Conservation (phyloP, 2,888 invertebrate genomes). For the Rotaria socialis region DNA sequence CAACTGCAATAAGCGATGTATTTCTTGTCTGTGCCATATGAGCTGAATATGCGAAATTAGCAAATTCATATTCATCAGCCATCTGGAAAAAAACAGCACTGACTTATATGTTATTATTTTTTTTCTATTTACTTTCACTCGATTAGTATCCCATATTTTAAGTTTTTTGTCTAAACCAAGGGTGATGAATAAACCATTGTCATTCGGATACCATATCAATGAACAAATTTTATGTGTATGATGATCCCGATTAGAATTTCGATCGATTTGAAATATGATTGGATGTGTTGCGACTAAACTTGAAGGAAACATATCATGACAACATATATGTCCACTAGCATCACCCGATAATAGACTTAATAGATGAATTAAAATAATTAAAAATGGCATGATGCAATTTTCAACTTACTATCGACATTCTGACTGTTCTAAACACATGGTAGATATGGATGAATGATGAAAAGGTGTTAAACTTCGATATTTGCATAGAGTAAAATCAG, state of each 20-base stretch:
- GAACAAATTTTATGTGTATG: slow-evolving; percentile 24
- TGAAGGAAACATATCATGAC: slow-evolving; percentile 11
- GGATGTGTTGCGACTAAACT: neutral
- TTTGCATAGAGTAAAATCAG: slow-evolving; percentile 20
- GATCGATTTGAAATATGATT: slow-evolving; percentile 13
- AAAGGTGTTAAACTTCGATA: slow-evolving; percentile 1
- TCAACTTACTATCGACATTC: neutral
- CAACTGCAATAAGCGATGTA: neutral
- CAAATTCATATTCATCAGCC: slow-evolving; percentile 8
- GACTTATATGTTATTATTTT: neutral
- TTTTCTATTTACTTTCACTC: neutral
- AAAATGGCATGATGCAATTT: neutral
- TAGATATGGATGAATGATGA: neutral
- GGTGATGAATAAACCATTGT: slow-evolving; percentile 5
- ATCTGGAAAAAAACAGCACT: neutral
- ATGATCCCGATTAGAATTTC: slow-evolving; percentile 28
- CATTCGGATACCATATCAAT: neutral
- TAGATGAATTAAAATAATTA: neutral
- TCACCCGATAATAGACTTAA: slow-evolving; percentile 9
- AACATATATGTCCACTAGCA: slow-evolving; percentile 19
- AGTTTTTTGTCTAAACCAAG: slow-evolving; percentile 28
- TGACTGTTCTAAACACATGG: neutral
- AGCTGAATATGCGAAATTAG: neutral
- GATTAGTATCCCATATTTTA: slow-evolving; percentile 31
- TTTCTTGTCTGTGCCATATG: neutral